Percentiles rank a stretch among this genome's conserved stretches.
Evolutionary conservation across 2,888 invertebrate genomes (phyloP).

Genomic region (Dasysyrphus tricinctus): DNA sequence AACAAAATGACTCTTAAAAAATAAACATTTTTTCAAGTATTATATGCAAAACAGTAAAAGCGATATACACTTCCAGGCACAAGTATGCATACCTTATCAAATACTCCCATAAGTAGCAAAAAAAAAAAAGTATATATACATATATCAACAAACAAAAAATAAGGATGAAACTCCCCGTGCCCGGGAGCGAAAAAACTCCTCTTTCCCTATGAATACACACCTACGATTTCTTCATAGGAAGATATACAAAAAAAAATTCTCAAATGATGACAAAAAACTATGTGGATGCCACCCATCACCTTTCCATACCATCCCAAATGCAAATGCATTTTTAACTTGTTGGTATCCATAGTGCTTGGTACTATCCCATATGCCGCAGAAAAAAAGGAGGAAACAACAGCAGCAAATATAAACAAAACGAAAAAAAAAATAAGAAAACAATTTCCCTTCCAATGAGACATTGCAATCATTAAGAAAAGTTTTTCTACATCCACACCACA

Average conservation of each 20-base stretch:
- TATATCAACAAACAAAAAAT: conserved; percentile 19
- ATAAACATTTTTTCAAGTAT: conserved; percentile 8
- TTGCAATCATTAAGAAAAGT: conserved; percentile 73
- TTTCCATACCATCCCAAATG: conserved; percentile 7
- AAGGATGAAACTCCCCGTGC: conserved; percentile 13
- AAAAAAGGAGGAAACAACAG: conserved; percentile 33
- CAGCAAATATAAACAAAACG: conserved; percentile 6
- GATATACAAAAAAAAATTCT: neutral
- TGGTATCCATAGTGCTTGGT: conserved; percentile 69
- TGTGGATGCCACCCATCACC: conserved; percentile 11
- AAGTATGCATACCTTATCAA: neutral
- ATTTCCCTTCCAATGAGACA: conserved; percentile 63
- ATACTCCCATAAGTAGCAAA: conserved; percentile 30
- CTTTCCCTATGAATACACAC: conserved; percentile 17
- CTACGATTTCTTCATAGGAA: neutral
- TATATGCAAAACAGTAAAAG: conserved; percentile 41
- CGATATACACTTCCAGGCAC: conserved; percentile 12
- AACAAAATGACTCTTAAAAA: conserved; percentile 12
- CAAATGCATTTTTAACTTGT: conserved; percentile 71
- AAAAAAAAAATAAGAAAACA: conserved; percentile 46
- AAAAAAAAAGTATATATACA: neutral
- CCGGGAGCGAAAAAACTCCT: conserved; percentile 10
- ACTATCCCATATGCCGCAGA: conserved; percentile 50
- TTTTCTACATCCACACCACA: conserved; percentile 33
- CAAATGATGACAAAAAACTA: conserved; percentile 1